Percentiles rank a stretch among this genome's conserved stretches.
These are phyloP conservation scores for Acleris laterana DNA, from an alignment of 2,888 invertebrate species.

Conservation along the genomic window DNA sequence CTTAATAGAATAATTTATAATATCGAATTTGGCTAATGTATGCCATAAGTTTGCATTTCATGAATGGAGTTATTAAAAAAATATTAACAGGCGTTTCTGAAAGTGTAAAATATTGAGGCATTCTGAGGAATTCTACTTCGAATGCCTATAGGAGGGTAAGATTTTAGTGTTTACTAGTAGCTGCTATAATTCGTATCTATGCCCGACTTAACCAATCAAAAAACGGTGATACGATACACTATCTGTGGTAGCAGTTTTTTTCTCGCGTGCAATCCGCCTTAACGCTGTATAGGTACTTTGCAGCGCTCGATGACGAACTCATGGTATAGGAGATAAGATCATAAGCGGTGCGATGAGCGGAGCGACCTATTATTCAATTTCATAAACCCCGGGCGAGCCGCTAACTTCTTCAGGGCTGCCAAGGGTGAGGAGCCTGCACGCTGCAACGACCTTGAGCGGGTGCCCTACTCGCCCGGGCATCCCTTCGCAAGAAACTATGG, in stretches of 20 bases:
- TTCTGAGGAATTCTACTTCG: not conserved
- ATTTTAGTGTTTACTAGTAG: not conserved
- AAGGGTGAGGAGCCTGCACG: constrained; percentile 57
- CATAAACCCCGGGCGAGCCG: constrained; percentile 15
- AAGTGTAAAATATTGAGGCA: constrained; percentile 11
- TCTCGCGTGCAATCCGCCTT: too few species aligned
- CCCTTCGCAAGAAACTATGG: constrained; percentile 32
- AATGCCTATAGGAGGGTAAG: not conserved
- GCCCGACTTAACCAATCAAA: too few species aligned
- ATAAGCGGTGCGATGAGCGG: constrained; percentile 13
- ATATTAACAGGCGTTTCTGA: constrained; percentile 15
- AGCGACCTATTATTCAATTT: constrained; percentile 8
- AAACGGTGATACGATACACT: too few species aligned
- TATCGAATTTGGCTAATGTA: constrained; percentile 31
- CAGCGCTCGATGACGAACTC: too few species aligned
- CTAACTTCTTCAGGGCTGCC: constrained; percentile 46
- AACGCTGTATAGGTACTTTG: too few species aligned
- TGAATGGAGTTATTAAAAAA: constrained; percentile 21
- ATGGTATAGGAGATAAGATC: too few species aligned
- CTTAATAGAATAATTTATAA: constrained; percentile 35
- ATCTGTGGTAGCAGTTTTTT: too few species aligned
- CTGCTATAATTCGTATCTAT: too few species aligned
- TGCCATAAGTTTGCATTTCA: constrained; percentile 37
- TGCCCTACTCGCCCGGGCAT: constrained; percentile 59
- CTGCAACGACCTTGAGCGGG: constrained; percentile 69